phyloP scores from a whole-genome alignment of 2,113 vertebrate genomes.

The Hippocampus zosterae region DNA sequence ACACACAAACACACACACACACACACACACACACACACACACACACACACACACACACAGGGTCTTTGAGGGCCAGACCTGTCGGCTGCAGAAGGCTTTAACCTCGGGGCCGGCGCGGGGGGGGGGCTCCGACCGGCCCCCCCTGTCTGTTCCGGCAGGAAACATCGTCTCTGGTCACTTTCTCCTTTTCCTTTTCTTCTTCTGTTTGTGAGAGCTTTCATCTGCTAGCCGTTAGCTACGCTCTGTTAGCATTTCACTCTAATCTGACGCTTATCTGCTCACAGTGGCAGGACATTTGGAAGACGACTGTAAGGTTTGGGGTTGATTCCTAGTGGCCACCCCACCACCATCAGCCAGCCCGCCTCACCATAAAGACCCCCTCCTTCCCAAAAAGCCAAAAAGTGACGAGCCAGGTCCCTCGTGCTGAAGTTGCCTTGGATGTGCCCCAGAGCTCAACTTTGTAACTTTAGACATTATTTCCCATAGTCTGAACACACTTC shows the following conservation, averaged over 20 bases:
- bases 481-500: no score
- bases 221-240: neutral
- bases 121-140: neutral
- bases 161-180: neutral
- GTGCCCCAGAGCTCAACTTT: no score
- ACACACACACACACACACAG: neutral
- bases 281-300: neutral
- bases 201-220: neutral
- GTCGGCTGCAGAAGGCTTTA: slow-evolving; percentile 45
- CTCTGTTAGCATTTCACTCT: neutral
- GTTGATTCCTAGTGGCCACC: no score
- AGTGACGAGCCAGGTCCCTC: no score
- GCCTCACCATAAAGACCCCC: no score
- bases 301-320: neutral
- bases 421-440: no score
- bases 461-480: no score
- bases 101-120: slow-evolving; percentile 23
- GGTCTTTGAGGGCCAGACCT: slow-evolving; percentile 43
- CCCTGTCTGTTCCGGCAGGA: slow-evolving; percentile 11
- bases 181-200: neutral
- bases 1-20: neutral
- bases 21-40: neutral
- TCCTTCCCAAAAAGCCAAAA: no score
- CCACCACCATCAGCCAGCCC: no score
- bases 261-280: neutral